phyloP scores from a whole-genome alignment of 1,140 invertebrate species.

The Heliothis virescens region DNA sequence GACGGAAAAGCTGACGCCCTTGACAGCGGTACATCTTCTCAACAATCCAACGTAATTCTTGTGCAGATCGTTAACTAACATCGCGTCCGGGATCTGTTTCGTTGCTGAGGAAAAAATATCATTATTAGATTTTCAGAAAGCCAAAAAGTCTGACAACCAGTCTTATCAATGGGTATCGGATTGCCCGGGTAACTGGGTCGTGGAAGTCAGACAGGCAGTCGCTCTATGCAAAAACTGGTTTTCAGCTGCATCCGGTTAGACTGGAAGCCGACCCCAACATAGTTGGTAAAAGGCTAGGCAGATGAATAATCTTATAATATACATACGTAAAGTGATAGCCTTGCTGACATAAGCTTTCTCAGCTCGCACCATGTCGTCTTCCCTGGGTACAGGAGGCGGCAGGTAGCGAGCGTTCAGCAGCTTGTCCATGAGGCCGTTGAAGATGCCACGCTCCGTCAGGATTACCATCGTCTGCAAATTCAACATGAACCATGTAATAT shows the following conservation, averaged over 20 bases:
- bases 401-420: conserved; percentile 56
- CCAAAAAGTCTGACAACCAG: too few relatives aligned
- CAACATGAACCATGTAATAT: not conserved
- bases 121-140: too few relatives aligned
- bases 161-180: too few relatives aligned
- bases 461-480: conserved; percentile 57
- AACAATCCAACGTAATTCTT: conserved; percentile 68
- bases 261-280: too few relatives aligned
- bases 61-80: conserved; percentile 71
- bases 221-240: too few relatives aligned
- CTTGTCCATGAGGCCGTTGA: conserved; percentile 54
- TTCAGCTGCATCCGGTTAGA: too few relatives aligned
- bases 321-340: conserved; percentile 65
- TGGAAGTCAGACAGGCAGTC: too few relatives aligned
- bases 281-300: too few relatives aligned
- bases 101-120: conserved; percentile 55
- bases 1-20: conserved; percentile 74
- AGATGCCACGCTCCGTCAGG: conserved; percentile 58
- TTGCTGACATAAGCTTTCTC: conserved; percentile 67
- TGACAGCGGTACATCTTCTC: conserved; percentile 67
- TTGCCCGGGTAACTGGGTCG: too few relatives aligned
- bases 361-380: conserved; percentile 60
- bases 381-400: not conserved
- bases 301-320: not conserved
- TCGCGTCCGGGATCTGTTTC: conserved; percentile 67